These are phyloP conservation scores for Dissostichus mawsoni DNA, from an alignment of 2,113 vertebrate genomes.

Conservation along the genomic window DNA sequence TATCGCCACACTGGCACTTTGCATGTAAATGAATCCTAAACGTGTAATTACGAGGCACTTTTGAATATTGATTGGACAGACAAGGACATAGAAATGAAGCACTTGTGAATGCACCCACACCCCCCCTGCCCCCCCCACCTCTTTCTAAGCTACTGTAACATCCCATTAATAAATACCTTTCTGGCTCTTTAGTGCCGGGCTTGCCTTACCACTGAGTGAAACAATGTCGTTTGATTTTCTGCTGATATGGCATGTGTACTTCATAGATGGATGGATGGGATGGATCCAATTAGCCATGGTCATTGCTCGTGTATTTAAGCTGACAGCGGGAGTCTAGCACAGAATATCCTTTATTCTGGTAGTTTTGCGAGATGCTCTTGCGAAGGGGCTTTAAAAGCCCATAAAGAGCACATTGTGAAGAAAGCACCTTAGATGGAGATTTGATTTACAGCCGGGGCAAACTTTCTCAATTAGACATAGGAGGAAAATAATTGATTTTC, in stretches of 20 bases:
- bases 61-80: conserved; percentile 73
- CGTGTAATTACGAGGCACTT: conserved; percentile 66
- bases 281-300: conserved; percentile 74
- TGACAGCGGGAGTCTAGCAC: conserved; percentile 64
- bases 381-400: conserved; percentile 63
- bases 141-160: conserved; percentile 51
- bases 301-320: conserved; percentile 69
- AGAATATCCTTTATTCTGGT: conserved; percentile 72
- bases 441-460: conserved; percentile 70
- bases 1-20: conserved; percentile 53
- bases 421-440: conserved; percentile 62
- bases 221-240: conserved; percentile 68
- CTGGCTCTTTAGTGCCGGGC: conserved; percentile 63
- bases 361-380: conserved; percentile 66
- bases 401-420: conserved; percentile 72
- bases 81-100: conserved; percentile 67
- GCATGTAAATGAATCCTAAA: conserved; percentile 71
- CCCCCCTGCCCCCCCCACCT: conserved; percentile 8
- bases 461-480: conserved; percentile 70
- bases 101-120: conserved; percentile 45
- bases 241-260: conserved; percentile 73
- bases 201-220: conserved; percentile 48
- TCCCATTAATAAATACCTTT: conserved; percentile 77
- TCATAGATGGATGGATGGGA: conserved; percentile 71
- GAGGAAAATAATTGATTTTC: conserved; percentile 74